A percentile compares a stretch with the other conserved stretches of the same genome.
Conservation (phyloP, 1,140 invertebrate species). For the Stegodyphus mimosarum region DNA sequence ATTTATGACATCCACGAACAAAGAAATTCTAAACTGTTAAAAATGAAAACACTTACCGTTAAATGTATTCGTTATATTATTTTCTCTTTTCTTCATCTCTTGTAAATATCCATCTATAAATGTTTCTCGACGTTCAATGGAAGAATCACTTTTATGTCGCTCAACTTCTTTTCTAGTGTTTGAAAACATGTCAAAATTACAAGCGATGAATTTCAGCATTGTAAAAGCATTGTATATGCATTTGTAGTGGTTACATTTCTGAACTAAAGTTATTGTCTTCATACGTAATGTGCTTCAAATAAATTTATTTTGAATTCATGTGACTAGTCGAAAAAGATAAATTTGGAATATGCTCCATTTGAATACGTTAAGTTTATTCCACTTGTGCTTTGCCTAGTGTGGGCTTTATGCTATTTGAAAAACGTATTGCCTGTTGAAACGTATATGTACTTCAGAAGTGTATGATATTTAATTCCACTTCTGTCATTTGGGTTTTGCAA, state of each 20-base stretch:
- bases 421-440: too few relatives aligned
- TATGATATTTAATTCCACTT: too few relatives aligned
- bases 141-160: background rate
- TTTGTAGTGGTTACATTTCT: background rate
- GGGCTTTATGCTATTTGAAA: too few relatives aligned
- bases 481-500: too few relatives aligned
- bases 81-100: slow-evolving; percentile 37
- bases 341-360: background rate
- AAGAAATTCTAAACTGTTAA: background rate
- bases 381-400: too few relatives aligned
- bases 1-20: too few relatives aligned
- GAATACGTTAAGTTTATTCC: too few relatives aligned
- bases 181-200: too few relatives aligned
- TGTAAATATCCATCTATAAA: slow-evolving; percentile 59
- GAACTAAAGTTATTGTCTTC: background rate
- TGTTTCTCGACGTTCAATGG: background rate
- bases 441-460: too few relatives aligned
- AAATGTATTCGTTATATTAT: slow-evolving; percentile 31
- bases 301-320: background rate
- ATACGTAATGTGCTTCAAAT: background rate
- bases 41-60: slow-evolving; percentile 11
- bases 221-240: background rate
- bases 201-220: too few relatives aligned
- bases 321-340: background rate
- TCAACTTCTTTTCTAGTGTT: slow-evolving; percentile 22